Percentiles rank a stretch among this genome's conserved stretches.
Evolutionary conservation across 1,140 invertebrate species (phyloP).

Genomic region (Ctenoplectra terminalis): DNA sequence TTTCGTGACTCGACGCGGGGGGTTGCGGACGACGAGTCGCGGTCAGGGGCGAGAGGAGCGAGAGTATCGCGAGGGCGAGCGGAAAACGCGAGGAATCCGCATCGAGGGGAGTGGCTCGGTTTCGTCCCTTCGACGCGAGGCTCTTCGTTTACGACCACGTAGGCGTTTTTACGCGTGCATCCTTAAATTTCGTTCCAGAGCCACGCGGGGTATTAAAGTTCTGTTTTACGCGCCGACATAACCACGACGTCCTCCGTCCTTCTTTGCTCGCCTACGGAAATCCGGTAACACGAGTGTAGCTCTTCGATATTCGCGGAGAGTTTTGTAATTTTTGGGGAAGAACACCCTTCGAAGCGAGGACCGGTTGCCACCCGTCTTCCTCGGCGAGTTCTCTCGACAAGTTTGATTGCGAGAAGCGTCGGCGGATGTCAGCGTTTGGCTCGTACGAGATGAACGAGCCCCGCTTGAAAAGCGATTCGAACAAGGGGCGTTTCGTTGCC

Average conservation of each 20-base stretch:
- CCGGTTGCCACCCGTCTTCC: neutral
- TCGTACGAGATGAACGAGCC: conserved; percentile 49
- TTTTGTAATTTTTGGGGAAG: conserved; percentile 64
- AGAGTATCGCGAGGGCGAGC: neutral
- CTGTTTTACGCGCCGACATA: conserved; percentile 62
- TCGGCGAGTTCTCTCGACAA: conserved; percentile 34
- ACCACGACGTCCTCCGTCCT: neutral
- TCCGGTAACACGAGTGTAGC: conserved; percentile 46
- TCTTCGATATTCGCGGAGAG: conserved; percentile 51
- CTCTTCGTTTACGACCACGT: conserved; percentile 55
- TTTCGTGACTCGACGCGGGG: conserved; percentile 50
- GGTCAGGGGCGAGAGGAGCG: neutral
- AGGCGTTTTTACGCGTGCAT: conserved; percentile 62
- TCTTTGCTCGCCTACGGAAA: neutral
- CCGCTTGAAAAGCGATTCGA: conserved; percentile 43
- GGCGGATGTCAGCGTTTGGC: conserved; percentile 42
- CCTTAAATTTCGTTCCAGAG: conserved; percentile 36
- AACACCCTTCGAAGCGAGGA: conserved; percentile 18
- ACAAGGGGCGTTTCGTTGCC: conserved; percentile 21
- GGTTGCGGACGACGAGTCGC: neutral
- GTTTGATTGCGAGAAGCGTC: conserved; percentile 70
- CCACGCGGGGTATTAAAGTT: conserved; percentile 62
- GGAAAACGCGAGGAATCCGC: conserved; percentile 21
- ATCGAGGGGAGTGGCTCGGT: neutral
- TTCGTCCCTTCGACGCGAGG: conserved; percentile 42